A percentile compares a stretch with the other conserved stretches of the same genome.
phyloP scores from a whole-genome alignment of 2,113 vertebrate genomes.

The Ictalurus furcatus region DNA sequence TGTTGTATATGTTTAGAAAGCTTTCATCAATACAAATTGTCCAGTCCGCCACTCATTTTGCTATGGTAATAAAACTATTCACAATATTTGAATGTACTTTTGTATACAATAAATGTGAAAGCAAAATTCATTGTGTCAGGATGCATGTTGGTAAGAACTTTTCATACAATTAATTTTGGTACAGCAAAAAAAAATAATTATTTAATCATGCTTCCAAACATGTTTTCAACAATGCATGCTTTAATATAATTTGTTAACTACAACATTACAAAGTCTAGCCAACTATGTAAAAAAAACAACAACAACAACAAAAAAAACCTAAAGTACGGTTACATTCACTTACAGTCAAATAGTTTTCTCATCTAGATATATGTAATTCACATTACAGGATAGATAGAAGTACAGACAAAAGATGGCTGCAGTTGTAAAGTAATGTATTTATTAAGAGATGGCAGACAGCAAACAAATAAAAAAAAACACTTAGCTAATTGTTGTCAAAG shows the following conservation, averaged over 20 bases:
- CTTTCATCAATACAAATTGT: not conserved
- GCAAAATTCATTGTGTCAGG: not conserved
- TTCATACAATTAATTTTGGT: not conserved
- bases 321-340: no score
- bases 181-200: not conserved
- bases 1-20: not conserved
- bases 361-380: no score
- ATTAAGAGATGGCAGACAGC: no score
- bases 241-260: not conserved
- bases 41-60: not conserved
- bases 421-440: no score
- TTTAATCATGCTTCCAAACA: not conserved
- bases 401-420: no score
- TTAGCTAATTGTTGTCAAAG: no score
- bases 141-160: not conserved
- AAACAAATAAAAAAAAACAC: no score
- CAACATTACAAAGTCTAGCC: not conserved
- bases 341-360: no score
- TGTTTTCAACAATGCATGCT: not conserved
- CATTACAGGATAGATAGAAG: no score
- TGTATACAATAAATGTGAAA: not conserved
- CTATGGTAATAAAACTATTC: not conserved
- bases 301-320: not conserved
- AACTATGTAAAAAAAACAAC: not conserved
- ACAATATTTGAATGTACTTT: not conserved